Evolutionary conservation across 2,888 invertebrate genomes (phyloP), one percentile per base, ranked within the genome.

Genomic region (Actias luna): DNA sequence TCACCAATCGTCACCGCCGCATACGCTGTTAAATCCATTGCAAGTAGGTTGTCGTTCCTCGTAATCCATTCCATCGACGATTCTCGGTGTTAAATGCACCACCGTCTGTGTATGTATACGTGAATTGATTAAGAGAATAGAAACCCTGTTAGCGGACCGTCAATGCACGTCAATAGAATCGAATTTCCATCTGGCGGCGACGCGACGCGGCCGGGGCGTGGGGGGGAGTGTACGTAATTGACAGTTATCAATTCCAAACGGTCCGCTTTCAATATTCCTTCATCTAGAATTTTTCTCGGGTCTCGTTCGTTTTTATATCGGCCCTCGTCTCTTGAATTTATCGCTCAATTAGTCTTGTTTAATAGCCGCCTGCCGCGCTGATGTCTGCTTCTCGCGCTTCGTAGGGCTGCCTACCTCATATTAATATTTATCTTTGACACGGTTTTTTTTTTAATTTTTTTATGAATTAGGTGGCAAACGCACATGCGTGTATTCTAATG

Each of bases 291-390:
- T 87, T 85, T 85, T 85, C 89, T 88, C 87, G 78, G 76, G 79
- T 77, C 81, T 82, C 85, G 81, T 81, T 79, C 86, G 87, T 89
- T 89, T 89, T 90, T 90, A 88, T 85, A 85, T 86, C 88, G 88
- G 83, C 83, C 85, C 88, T 84, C 88, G 87, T 85, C 89, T 87
- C 83, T 83, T 85, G 89, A 90, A 93, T 93, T 93, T 93, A 93
- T 93, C 92, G 93, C 93, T 93, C 93, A 93, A 93, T 93, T 93
- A 93, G 93, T 93, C 93, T 93, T 93, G 92, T 93, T 93, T 93
- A 93, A 93, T 93, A 92, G 93, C 90, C 85, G 91, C 91, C 91
- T 87, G 91, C 90, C 88, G 87, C 85, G 88, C 88, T 91, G 91
- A 90, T 92, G 92, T 92, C 92, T 92, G 88, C 90, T 87, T 87